Percentiles rank a stretch among this genome's conserved stretches.
These are phyloP conservation scores for Lepilemur septentrionalis DNA, from an alignment of 2,797 vertebrate species.

Conservation along the genomic window DNA sequence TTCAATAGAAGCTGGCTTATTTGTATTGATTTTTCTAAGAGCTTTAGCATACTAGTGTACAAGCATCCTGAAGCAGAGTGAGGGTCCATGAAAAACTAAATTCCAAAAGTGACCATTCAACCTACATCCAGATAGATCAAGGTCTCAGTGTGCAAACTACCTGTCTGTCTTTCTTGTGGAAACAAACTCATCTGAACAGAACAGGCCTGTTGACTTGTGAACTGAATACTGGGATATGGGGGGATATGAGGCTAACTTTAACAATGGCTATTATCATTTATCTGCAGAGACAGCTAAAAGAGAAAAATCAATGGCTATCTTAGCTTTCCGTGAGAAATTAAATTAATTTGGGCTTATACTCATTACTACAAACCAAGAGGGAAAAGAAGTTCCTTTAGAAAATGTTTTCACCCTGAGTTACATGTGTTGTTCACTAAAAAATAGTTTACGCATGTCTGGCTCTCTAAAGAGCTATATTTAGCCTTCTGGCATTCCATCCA, in stretches of 20 bases:
- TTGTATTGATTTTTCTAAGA: not conserved
- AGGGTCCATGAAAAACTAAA: not conserved
- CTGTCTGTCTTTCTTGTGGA: not conserved
- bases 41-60: not conserved
- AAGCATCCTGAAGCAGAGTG: not conserved
- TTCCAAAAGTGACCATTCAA: not conserved
- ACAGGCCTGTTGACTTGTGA: not conserved
- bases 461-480: slow-evolving; percentile 83
- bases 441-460: slow-evolving; percentile 67
- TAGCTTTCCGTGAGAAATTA: not conserved
- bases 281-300: not conserved
- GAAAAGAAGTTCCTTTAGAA: slow-evolving; percentile 38
- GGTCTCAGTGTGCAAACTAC: not conserved
- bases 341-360: not conserved
- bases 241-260: not conserved
- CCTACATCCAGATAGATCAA: not conserved
- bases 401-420: slow-evolving; percentile 33
- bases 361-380: slow-evolving; percentile 22
- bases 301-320: not conserved
- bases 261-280: not conserved
- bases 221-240: not conserved
- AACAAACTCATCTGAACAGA: not conserved
- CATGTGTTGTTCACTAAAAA: slow-evolving; percentile 66
- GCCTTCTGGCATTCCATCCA: slow-evolving; percentile 78
- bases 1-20: not conserved